Percentiles rank a stretch among this genome's conserved stretches.
Conservation (phyloP, 2,888 invertebrate species). For the Sceliomorpha sp. region DNA sequence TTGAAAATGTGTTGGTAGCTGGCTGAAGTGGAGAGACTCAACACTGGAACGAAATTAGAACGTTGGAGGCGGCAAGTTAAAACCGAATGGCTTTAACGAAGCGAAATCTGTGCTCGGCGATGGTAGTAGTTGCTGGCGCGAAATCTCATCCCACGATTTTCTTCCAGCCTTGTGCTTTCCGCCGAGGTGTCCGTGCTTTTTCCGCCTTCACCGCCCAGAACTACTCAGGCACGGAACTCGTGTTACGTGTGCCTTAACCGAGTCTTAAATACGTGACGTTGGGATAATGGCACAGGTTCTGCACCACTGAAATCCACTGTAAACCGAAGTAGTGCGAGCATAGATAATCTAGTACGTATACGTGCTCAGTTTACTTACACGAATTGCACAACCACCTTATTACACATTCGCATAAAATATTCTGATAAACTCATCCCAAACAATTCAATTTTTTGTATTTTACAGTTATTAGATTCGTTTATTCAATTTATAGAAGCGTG, state of each 20-base stretch:
- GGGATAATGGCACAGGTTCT: slow-evolving; percentile 68
- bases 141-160: slow-evolving; percentile 29
- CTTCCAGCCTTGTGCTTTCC: slow-evolving; percentile 20
- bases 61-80: slow-evolving; percentile 42
- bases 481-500: too few relatives aligned
- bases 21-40: slow-evolving; percentile 12
- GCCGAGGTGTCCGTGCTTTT: slow-evolving; percentile 45
- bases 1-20: not conserved
- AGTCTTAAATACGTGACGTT: slow-evolving; percentile 77
- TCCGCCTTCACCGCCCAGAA: slow-evolving; percentile 29
- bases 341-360: slow-evolving; percentile 55
- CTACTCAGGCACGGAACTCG: slow-evolving; percentile 45
- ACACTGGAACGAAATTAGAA: slow-evolving; percentile 37
- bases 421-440: slow-evolving; percentile 51
- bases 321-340: slow-evolving; percentile 61
- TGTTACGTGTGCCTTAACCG: slow-evolving; percentile 73
- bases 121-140: slow-evolving; percentile 10
- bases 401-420: slow-evolving; percentile 52
- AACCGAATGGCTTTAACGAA: slow-evolving; percentile 62
- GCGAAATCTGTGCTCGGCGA: slow-evolving; percentile 34
- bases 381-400: slow-evolving; percentile 43
- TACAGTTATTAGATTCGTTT: too few relatives aligned
- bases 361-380: slow-evolving; percentile 56
- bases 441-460: too few relatives aligned
- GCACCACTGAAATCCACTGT: slow-evolving; percentile 61